These are phyloP conservation scores for Odocoileus hemionus DNA, from an alignment of 2,113 vertebrate genomes.

Conservation along the genomic window DNA sequence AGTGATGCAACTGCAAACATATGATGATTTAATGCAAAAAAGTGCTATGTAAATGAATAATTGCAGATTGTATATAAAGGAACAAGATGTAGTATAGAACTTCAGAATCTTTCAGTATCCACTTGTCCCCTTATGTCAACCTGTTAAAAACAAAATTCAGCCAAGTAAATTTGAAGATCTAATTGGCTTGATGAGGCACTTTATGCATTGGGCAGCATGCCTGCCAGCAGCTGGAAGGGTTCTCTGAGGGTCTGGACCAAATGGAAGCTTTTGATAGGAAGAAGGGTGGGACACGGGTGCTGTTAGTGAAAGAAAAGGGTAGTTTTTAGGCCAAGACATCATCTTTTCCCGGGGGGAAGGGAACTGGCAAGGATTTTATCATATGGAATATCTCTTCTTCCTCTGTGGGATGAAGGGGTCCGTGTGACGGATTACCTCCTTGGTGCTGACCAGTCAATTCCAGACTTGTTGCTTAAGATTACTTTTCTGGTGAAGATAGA, in stretches of 20 bases:
- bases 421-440: neutral
- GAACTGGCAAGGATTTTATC: neutral
- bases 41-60: neutral
- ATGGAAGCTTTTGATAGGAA: neutral
- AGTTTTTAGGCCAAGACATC: neutral
- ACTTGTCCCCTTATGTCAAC: neutral
- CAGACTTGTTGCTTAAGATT: neutral
- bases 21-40: neutral
- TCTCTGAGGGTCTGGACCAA: neutral
- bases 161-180: neutral
- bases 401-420: neutral
- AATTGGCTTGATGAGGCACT: neutral
- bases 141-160: neutral
- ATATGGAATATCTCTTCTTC: neutral
- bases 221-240: neutral
- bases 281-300: neutral
- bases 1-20: neutral
- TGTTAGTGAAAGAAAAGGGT: neutral
- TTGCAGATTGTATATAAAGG: neutral
- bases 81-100: neutral
- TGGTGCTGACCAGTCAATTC: neutral
- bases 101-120: neutral
- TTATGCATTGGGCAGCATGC: neutral
- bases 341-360: neutral
- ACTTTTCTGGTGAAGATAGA: neutral